Evolutionary conservation across 2,888 invertebrate genomes (phyloP), one percentile per base, ranked within the genome.

Genomic region (Melanostoma scalare): DNA sequence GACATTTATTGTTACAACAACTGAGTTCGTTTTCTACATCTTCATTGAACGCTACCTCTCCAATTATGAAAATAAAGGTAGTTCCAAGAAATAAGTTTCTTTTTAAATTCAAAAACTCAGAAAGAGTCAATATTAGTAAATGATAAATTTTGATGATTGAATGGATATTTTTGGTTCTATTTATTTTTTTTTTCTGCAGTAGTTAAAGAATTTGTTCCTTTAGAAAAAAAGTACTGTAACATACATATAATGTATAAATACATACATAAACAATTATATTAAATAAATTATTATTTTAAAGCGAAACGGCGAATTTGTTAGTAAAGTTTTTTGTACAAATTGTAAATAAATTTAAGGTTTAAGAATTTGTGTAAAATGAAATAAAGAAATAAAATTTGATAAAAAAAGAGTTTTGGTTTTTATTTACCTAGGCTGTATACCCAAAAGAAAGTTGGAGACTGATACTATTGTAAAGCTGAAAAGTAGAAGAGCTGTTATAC

Each of bases 311-410:
- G 67, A 73, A 52, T 53, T 68, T 61, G 61, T 77, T 65, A 48
- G 46, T 9, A 40, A 10, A 36, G 6, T 36, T 30, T 42, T 58
- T 69, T 82, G 82, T 82, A 82, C 9, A 82, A 73, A 82, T 4
- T 82, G 82, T 82, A 82, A 42, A 78, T 78, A 82, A 6, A 10
- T 48, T 10, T 56, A 55, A 48, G 31, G 69, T 35, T 53, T 35
- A 53, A 46, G 50, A 71, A 55, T 73, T 72, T 84, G 75, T 79
- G 84, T 79, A 79, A 60, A 77, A 42, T 71, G 84, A 69, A 74
- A 82, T 82, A 82, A 82, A 82, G 46, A 65, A 74, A 44, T 50
- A 50, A 63, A 46, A 81, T 82, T 82, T 82, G 78, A 78, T 82
- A 82, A 74, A 82, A 71, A 80, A 75, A 63, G 68, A 69, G 63